These are phyloP conservation scores for Perccottus glenii DNA, from an alignment of 2,113 vertebrate species.

Conservation along the genomic window DNA sequence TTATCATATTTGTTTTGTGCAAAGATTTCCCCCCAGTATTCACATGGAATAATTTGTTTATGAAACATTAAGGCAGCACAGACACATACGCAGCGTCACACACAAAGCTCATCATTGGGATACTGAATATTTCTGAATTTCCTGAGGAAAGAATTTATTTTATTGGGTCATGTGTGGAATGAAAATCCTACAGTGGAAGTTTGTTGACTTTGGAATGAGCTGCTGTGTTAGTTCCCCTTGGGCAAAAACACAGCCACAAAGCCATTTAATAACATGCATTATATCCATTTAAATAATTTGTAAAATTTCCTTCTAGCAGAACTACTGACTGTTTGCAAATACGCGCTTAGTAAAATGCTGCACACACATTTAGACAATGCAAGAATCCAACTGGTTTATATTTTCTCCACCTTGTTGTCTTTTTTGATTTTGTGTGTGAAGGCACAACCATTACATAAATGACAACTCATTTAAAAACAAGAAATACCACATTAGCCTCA, in stretches of 20 bases:
- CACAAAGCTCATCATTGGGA: constrained; percentile 20
- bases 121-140: constrained; percentile 21
- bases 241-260: constrained; percentile 53
- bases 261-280: constrained; percentile 34
- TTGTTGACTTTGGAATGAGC: constrained; percentile 49
- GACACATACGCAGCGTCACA: constrained; percentile 12
- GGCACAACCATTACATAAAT: too few relatives aligned
- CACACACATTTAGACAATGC: constrained; percentile 6
- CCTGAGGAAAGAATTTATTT: constrained; percentile 35
- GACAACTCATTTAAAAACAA: too few relatives aligned
- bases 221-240: constrained; percentile 30
- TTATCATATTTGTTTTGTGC: constrained; percentile 13
- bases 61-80: constrained; percentile 11
- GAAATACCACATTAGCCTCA: too few relatives aligned
- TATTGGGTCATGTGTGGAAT: constrained; percentile 47
- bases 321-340: constrained; percentile 12
- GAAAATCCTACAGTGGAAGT: constrained; percentile 25
- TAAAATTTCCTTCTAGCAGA: constrained; percentile 29
- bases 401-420: too few relatives aligned
- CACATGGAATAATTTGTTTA: constrained; percentile 12
- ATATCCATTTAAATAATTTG: constrained; percentile 35
- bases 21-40: constrained; percentile 1
- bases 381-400: too few relatives aligned
- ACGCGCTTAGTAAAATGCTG: constrained; percentile 19
- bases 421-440: too few relatives aligned